Evolutionary conservation across 2,113 vertebrate genomes (phyloP), one percentile per base, ranked within the genome.

Genomic region (Tragelaphus imberbis): DNA sequence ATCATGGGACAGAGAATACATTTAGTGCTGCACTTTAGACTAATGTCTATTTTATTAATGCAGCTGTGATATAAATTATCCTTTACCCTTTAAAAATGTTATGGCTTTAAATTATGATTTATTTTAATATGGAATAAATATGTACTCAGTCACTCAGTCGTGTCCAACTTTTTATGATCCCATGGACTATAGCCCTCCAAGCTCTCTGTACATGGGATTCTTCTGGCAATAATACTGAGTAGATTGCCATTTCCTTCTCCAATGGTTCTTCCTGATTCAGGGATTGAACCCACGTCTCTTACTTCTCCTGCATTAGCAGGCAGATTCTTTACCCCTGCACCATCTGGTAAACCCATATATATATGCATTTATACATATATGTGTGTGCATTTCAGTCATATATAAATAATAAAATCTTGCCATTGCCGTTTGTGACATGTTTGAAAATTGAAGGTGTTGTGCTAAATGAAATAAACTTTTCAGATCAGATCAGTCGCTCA

Each of bases 51-150:
- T 87, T 84, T 88, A 71, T 94, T 71, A 17, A 51, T 63, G 94
- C 59, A 90, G 9, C 90, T 96, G 21, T 47, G 85, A 63, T 65
- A 79, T 65, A 6, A 49, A 95, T 90, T 95, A 84, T 87, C 75
- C 49, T 92, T 96, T 97, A 28, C 1, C 16, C 95, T 96, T 97
- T 89, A 96, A 91, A 95, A 80, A 92, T 84, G 86, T 82, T 98
- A 0, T 56, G 16, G 21, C 85, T 97, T 91, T 96, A 96, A 97
- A 58, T 92, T 91, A 84, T 96, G 87, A 65, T 90, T 98, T 97
- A 90, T 93, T 97, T 94, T 93, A 98, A 36, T 10, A 80, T 97
- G 91, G 95, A 98, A 98, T 98, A 99, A 98, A 98, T 95, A 17
- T 36, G 33, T 36, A 17, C 9, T 68, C 65, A 68, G 33, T 68